Base-by-base conservation (phyloP, 2,797 vertebrate genomes). In the Sebastes glaucus region DNA sequence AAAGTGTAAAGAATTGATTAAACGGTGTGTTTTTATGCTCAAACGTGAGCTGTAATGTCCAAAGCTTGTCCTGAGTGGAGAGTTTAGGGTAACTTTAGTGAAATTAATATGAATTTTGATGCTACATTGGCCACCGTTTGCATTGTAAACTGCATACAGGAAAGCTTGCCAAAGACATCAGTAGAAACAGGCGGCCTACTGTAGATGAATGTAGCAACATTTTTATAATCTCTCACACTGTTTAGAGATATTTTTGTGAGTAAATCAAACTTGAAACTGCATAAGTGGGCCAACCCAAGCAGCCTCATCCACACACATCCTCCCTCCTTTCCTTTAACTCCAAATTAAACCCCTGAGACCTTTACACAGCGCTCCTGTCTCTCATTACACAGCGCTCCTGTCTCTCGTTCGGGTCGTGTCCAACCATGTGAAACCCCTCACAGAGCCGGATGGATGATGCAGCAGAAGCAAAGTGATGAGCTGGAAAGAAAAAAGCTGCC, bases 401-500 rank as follows among this genome's bases (percentile, higher is more conserved):
- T 72, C 74, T 73, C 57, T 81, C 71, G 25, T 7, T 35, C 18
- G 1, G 16, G 4, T 9, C n/a, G 10, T 14, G 30, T 71, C 52
- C 25, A 25, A 67, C 63, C 70, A 70, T 23, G 59, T 69, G 66
- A 78, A 65, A 61, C 38, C 73, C 73, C 61, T 78, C 80, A 52
- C 42, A 16, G 33, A 72, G 73, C 60, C 32, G 57, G 23, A 42
- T 0, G 46, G 73, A 81, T n/a, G 81, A 83, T 7, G 56, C 79
- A 67, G 77, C 83, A 71, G 63, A 66, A 3, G 7, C 11, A 49
- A 77, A 79, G 76, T 73, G 70, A 79, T 74, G 77, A 85, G 71
- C 27, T 14, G 23, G 14, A 64, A 33, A 33, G 23, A 76, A 80
- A 84, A 71, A 52, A 28, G 64, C 81, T 65, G 53, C 52, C 57